These are phyloP conservation scores for Eumaeus atala DNA, from an alignment of 1,140 invertebrate genomes.

Conservation along the genomic window DNA sequence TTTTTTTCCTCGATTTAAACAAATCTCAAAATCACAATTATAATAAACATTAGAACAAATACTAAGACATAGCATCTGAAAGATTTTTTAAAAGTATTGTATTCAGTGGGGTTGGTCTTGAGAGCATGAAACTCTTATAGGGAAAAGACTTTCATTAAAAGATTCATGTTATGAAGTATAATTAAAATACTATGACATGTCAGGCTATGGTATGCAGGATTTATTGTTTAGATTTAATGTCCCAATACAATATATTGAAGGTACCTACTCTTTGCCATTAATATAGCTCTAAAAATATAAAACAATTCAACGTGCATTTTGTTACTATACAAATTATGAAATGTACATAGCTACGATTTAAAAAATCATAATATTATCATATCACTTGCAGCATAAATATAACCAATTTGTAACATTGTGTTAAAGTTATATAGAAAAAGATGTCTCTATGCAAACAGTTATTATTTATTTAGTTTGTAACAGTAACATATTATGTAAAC, in stretches of 20 bases:
- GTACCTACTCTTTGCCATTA: conserved; percentile 1
- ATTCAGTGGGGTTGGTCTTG: not conserved
- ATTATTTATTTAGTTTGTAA: conserved; percentile 58
- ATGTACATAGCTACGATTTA: conserved; percentile 50
- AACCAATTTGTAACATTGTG: conserved; percentile 46
- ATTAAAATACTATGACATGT: conserved; percentile 1
- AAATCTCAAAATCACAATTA: too few relatives aligned
- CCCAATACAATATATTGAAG: not conserved
- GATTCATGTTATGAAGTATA: not conserved
- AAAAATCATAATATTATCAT: conserved; percentile 55
- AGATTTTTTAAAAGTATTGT: not conserved
- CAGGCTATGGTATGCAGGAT: conserved; percentile 7
- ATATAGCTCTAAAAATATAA: conserved; percentile 8
- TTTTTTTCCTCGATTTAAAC: too few relatives aligned
- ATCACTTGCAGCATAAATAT: conserved; percentile 59
- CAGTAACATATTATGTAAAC: conserved; percentile 65
- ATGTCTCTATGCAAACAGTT: conserved; percentile 46
- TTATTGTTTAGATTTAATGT: not conserved
- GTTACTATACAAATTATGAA: conserved; percentile 33
- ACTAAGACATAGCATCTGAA: too few relatives aligned
- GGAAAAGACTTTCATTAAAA: conserved; percentile 2
- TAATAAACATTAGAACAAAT: too few relatives aligned
- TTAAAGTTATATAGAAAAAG: conserved; percentile 44
- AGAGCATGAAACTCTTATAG: not conserved
- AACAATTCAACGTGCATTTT: conserved; percentile 16